Evolutionary conservation across 2,113 vertebrate species (phyloP), one percentile per base, ranked within the genome.

Genomic region (Seriola dumerili): DNA sequence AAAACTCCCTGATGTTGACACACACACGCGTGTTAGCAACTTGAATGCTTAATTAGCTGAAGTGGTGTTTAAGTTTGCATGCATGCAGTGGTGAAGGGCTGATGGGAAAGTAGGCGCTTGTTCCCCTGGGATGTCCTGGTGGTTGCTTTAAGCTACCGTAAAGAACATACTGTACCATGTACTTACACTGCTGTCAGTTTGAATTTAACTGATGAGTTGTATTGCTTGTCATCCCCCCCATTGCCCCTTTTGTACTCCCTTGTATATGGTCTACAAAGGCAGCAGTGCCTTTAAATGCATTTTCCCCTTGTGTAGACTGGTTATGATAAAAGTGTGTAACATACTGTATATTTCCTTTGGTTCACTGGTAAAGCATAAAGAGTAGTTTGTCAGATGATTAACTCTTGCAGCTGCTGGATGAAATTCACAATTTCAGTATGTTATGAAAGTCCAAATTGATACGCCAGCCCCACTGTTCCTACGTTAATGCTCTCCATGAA

Each of bases 121-220:
- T 67, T 72, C 83, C 78, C 78, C 52, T 70, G 84, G 55, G 79
- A 77, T 57, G 72, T 85, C 57, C 64, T 58, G 32, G 79, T 50
- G 52, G 76, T 89, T 72, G 67, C 78, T 83, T 86, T 50, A 81
- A 88, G 84, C 84, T 77, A 46, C 57, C 64, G 68, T 83, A 75
- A 81, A 42, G 84, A 86, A 89, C 85, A 87, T 88, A 88, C 76
- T 87, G 84, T 80, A 64, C 76, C 21, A 54, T 82, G 74, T 55
- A 77, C 70, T 83, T 74, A 52, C 50, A 76, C 81, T 61, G 65
- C 87, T 88, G 87, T 91, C 88, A 76, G n/a, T 63, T 78, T 73
- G 17, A 25, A 82, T 91, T 83, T 78, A 75, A 48, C 34, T 34
- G 58, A 80, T 81, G 76, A 70, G 59, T 25, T 76, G 79, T 36